Percentiles rank a stretch among this genome's conserved stretches.
Evolutionary conservation across 2,113 vertebrate genomes (phyloP).

Genomic region (Pelecanus crispus): DNA sequence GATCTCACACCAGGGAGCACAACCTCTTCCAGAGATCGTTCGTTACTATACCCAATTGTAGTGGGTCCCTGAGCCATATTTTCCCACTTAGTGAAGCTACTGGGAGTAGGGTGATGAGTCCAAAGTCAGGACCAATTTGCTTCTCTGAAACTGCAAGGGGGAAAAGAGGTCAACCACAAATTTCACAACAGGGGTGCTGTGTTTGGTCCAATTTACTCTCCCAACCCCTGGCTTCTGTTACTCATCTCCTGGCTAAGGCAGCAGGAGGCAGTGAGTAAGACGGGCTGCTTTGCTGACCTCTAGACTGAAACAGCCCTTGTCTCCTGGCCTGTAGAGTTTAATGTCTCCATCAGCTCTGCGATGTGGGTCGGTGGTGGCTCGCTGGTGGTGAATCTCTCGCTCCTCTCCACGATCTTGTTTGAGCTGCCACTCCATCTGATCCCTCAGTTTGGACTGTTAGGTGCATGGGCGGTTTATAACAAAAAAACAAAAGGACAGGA

Average conservation of each 20-base stretch:
- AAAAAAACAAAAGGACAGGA: constrained; percentile 73
- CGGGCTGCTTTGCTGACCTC: constrained; percentile 86
- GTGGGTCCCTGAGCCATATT: background rate
- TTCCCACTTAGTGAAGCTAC: background rate
- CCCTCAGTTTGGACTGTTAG: constrained; percentile 96
- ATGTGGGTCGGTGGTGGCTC: constrained; percentile 77
- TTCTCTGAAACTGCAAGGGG: background rate
- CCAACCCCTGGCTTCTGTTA: background rate
- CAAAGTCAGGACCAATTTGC: background rate
- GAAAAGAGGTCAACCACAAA: background rate
- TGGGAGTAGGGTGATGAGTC: background rate
- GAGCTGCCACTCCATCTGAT: constrained; percentile 93
- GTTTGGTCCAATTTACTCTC: background rate
- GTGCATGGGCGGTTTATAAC: constrained; percentile 78
- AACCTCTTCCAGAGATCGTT: background rate
- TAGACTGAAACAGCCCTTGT: constrained; percentile 85
- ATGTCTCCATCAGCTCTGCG: constrained; percentile 85
- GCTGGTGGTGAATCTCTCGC: constrained; percentile 77
- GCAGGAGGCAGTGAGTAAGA: constrained; percentile 19
- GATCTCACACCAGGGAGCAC: background rate
- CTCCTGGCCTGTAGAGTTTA: constrained; percentile 84
- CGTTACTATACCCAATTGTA: background rate
- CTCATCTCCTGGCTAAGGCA: constrained; percentile 26
- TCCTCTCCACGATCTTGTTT: constrained; percentile 85
- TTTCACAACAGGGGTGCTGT: background rate